Percentiles rank a stretch among this genome's conserved stretches.
These are phyloP conservation scores for Bufo bufo DNA, from an alignment of 2,113 vertebrate species.

Conservation along the genomic window DNA sequence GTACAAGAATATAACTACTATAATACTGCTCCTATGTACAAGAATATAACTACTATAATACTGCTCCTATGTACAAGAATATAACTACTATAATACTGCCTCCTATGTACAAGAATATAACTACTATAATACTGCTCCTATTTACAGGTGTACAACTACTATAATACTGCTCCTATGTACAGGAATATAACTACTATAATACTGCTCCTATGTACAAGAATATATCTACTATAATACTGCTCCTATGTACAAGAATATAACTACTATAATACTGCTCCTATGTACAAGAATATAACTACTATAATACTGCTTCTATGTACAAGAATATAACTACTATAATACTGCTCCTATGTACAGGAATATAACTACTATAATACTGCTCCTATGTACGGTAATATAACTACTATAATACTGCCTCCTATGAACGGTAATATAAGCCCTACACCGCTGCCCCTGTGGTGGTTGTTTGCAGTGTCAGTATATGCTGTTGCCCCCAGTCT, in stretches of 20 bases:
- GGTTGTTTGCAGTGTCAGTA: background rate
- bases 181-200: too few species aligned
- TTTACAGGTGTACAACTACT: background rate
- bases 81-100: conserved; percentile 15
- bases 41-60: background rate
- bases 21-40: background rate
- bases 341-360: background rate
- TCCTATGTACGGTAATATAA: background rate
- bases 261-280: too few species aligned
- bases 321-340: too few species aligned
- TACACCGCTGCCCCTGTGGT: background rate
- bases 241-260: too few species aligned
- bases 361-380: conserved; percentile 1
- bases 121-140: background rate
- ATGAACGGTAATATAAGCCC: background rate
- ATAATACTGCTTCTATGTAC: too few species aligned
- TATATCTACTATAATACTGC: too few species aligned
- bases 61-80: conserved; percentile 2
- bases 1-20: background rate
- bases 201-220: too few species aligned
- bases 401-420: too few species aligned
- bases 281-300: too few species aligned
- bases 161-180: too few species aligned
- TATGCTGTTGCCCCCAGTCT: background rate
- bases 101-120: background rate